These are phyloP conservation scores for Sinocyclocheilus rhinocerous DNA, from an alignment of 2,113 vertebrate species.

Conservation along the genomic window DNA sequence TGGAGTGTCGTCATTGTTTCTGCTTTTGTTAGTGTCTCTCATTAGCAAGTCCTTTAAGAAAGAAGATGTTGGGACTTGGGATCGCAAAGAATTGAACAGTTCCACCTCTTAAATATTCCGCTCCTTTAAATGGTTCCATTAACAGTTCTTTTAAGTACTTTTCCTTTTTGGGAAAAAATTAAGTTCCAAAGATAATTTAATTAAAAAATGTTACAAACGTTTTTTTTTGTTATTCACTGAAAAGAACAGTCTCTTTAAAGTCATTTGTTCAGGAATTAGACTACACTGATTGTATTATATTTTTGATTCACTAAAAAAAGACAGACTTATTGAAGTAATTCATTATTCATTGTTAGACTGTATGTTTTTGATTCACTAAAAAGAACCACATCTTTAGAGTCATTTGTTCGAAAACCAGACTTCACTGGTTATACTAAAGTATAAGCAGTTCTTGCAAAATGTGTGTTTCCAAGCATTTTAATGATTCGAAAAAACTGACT, in stretches of 20 bases:
- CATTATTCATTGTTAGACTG: too few species aligned
- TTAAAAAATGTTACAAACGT: not conserved
- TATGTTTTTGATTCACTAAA: too few species aligned
- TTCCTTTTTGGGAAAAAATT: not conserved
- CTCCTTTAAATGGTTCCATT: not conserved
- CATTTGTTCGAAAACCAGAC: not conserved
- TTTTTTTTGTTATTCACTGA: not conserved
- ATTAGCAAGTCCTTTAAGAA: conserved; percentile 57
- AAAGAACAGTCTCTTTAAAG: not conserved
- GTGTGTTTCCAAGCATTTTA: too few species aligned
- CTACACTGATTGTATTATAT: not conserved
- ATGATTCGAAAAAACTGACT: not conserved
- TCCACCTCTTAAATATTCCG: not conserved
- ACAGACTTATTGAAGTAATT: too few species aligned
- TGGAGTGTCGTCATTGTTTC: conserved; percentile 44
- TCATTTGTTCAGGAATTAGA: not conserved
- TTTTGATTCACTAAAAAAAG: not conserved
- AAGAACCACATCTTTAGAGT: not conserved
- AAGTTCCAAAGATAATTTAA: not conserved
- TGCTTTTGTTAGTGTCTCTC: conserved; percentile 49
- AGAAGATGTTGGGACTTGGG: conserved; percentile 4
- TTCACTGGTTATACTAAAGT: not conserved
- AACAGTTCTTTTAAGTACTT: not conserved
- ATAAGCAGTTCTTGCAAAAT: not conserved
- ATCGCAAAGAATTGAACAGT: not conserved